Evolutionary conservation across 2,888 invertebrate genomes (phyloP).

Genomic region (Sclerodermus sp.): DNA sequence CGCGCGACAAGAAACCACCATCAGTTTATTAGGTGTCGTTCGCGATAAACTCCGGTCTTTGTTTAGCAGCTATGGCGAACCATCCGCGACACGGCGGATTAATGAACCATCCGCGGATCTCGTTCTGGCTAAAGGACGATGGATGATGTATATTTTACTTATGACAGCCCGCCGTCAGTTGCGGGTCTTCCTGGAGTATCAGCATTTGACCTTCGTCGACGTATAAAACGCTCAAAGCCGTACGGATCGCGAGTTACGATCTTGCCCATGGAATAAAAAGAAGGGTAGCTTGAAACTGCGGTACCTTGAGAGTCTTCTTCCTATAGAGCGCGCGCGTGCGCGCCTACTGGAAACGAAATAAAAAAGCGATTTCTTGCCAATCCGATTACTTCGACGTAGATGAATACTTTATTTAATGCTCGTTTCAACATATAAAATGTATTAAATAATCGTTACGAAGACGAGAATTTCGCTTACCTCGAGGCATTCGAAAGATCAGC

Average conservation of each 20-base stretch:
- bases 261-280: not conserved
- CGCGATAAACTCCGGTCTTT: constrained; percentile 43
- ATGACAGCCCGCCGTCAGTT: not conserved
- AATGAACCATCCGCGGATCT: constrained; percentile 32
- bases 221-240: too few relatives aligned
- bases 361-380: not conserved
- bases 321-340: not conserved
- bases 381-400: not conserved
- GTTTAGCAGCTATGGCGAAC: constrained; percentile 39
- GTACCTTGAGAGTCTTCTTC: not conserved
- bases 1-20: constrained; percentile 39
- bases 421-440: not conserved
- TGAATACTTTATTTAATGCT: not conserved
- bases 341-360: not conserved
- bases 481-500: too few relatives aligned
- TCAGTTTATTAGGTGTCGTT: constrained; percentile 49
- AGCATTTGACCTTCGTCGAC: too few relatives aligned
- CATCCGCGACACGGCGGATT: constrained; percentile 36
- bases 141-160: not conserved
- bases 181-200: too few relatives aligned
- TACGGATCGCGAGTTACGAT: too few relatives aligned
- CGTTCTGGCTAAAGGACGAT: not conserved
- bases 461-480: too few relatives aligned
- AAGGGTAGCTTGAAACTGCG: not conserved
- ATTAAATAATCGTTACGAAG: too few relatives aligned